Base-by-base conservation (phyloP, 2,113 vertebrate genomes). In the Nycticebus coucang region DNA sequence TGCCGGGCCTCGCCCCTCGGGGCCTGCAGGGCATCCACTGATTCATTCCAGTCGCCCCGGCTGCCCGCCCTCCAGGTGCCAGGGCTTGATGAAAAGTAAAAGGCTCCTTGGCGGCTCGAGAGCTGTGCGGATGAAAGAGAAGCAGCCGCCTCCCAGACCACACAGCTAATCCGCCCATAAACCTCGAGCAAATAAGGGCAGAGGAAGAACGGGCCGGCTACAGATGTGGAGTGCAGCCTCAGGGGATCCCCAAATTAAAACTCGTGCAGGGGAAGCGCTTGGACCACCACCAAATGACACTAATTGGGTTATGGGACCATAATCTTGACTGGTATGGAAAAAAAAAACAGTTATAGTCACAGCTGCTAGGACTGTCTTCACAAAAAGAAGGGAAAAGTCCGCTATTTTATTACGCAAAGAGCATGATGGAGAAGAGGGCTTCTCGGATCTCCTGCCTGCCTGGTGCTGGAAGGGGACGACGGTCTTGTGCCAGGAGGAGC, bases 231-330 rank as follows among this genome's bases (percentile, higher is more conserved):
- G 95, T 5, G 88, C 91, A 88, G 96, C 96, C 97, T 95, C 96
- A 37, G 96, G 97, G 97, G 97, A 97, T 97, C 96, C 97, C 97
- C 95, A 96, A 97, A 97, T 97, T 94, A 97, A 97, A 97, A 95
- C 92, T 93, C 96, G 85, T 85, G 95, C 94, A 88, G 87, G 78
- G 95, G 95, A 93, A 93, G 94, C 87, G 83, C 96, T 97, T 95
- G 97, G 97, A 97, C 96, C 96, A 92, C 95, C 96, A 97, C 97
- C 97, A 96, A 97, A 97, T 97, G 96, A 95, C 96, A 95, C 96
- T 97, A 94, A 97, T 95, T 97, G 96, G 96, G 96, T 97, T 96
- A 90, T 91, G 92, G 96, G 97, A 85, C 96, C 93, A 83, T 95
- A 95, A 95, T 97, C 94, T 93, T 87, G 80, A 84, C 90, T 97